Evolutionary conservation across 2,797 vertebrate genomes (phyloP).

Genomic region (Huso huso): DNA sequence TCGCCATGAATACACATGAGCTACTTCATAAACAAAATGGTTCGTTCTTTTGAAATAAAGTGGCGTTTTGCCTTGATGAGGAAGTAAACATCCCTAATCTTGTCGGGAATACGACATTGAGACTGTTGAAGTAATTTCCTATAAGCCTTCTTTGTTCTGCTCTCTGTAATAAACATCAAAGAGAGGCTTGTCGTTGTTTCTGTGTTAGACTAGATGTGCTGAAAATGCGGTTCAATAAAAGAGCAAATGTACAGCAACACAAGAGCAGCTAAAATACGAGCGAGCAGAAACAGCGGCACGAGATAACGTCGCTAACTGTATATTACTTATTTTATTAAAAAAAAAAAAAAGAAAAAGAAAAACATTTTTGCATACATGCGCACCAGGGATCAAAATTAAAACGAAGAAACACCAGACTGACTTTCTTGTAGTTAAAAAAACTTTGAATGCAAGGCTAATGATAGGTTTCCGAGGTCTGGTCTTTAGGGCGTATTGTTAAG

Average conservation of each 20-base stretch:
- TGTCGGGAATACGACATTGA: no score
- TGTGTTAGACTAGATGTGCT: background rate
- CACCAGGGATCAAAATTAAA: background rate
- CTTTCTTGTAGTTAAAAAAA: background rate
- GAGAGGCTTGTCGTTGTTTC: background rate
- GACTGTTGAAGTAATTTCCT: background rate
- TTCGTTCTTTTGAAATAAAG: no score
- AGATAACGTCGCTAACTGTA: background rate
- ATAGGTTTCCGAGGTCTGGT: constrained; percentile 5
- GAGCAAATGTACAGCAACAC: no score
- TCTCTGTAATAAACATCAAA: background rate
- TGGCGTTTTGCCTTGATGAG: no score
- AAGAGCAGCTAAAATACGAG: background rate
- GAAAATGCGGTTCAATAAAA: background rate
- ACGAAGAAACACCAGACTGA: background rate
- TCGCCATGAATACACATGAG: no score
- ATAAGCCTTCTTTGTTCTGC: background rate
- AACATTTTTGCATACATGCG: background rate
- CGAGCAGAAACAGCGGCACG: background rate
- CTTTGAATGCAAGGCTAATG: constrained; percentile 5
- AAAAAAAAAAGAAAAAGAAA: background rate
- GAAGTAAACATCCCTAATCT: no score
- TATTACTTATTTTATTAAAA: background rate
- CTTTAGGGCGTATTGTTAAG: constrained; percentile 2
- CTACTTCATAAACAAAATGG: no score